Conservation (phyloP, 2,888 invertebrate genomes). For the Andrena hattorfiana region DNA sequence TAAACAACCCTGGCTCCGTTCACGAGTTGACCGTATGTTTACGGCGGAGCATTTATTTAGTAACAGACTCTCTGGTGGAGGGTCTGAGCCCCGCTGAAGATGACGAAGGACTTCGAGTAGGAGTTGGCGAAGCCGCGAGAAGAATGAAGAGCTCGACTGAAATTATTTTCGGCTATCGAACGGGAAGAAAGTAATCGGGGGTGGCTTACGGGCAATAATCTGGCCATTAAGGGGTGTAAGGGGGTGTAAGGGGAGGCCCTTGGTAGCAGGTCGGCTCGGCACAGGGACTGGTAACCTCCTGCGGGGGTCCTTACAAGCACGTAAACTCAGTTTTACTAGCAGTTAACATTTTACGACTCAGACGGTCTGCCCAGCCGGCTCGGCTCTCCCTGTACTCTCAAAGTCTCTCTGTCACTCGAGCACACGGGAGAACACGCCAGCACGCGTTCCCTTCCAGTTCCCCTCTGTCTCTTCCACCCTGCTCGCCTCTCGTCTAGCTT, state of each 20-base stretch:
- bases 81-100: not conserved
- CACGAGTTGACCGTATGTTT: too few species aligned
- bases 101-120: not conserved
- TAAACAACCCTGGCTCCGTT: too few species aligned
- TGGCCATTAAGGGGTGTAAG: conserved; percentile 80
- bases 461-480: conserved; percentile 15
- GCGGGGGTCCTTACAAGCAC: conserved; percentile 84
- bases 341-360: conserved; percentile 84
- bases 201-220: conserved; percentile 81
- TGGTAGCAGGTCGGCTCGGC: conserved; percentile 61
- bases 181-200: conserved; percentile 58
- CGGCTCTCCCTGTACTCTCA: conserved; percentile 37
- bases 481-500: conserved; percentile 15
- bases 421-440: not conserved
- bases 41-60: too few species aligned
- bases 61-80: too few species aligned
- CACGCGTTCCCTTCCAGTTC: conserved; percentile 6
- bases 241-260: conserved; percentile 74
- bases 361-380: conserved; percentile 76
- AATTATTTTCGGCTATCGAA: conserved; percentile 68
- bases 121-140: not conserved
- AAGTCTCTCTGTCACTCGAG: conserved; percentile 22
- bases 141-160: conserved; percentile 53
- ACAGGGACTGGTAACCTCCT: conserved; percentile 72
- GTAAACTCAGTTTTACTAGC: conserved; percentile 85